Evolutionary conservation across 2,113 vertebrate species (phyloP).

Genomic region (Tylochromis polylepis): DNA sequence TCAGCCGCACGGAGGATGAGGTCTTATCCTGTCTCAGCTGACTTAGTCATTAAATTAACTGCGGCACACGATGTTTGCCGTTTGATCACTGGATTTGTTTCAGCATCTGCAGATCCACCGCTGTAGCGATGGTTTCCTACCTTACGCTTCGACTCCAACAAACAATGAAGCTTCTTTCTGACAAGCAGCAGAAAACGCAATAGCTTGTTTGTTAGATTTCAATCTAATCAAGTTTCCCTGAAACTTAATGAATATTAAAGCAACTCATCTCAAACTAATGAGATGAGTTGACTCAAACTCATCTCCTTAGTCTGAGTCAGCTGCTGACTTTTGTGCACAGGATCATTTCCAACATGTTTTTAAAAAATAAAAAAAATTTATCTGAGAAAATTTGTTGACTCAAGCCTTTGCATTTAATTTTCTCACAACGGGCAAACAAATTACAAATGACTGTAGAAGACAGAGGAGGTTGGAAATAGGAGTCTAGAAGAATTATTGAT

Average conservation of each 20-base stretch:
- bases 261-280: neutral
- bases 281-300: neutral
- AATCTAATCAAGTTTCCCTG: neutral
- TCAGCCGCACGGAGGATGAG: neutral
- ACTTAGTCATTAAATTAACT: neutral
- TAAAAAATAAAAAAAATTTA: too few relatives aligned
- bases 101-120: neutral
- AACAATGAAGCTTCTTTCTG: neutral
- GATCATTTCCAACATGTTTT: neutral
- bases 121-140: neutral
- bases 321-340: neutral
- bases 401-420: neutral
- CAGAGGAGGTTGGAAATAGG: neutral
- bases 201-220: neutral
- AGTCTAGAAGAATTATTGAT: constrained; percentile 1
- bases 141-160: neutral
- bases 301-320: neutral
- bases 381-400: neutral
- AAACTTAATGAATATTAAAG: neutral
- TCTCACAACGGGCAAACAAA: neutral
- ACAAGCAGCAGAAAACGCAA: neutral
- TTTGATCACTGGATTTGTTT: neutral
- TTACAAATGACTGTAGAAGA: constrained; percentile 1
- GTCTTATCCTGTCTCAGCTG: neutral
- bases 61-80: neutral